Conservation (phyloP, 1,140 invertebrate genomes). For the Parapsyche elsis region DNA sequence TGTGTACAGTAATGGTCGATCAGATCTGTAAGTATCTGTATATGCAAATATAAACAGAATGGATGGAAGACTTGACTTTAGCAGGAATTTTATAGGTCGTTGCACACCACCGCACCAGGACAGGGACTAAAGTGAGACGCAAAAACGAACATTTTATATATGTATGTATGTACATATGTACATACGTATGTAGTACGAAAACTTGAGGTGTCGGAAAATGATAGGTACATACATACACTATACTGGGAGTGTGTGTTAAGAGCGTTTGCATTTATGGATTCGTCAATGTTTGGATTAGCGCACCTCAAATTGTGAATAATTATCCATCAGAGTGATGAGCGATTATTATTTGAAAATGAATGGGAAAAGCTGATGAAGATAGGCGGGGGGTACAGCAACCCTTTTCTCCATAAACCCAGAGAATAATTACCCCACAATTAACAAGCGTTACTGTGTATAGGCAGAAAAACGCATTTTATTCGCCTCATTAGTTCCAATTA, state of each 20-base stretch:
- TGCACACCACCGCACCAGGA: conserved; percentile 32
- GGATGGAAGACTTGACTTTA: conserved; percentile 38
- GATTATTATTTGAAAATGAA: conserved; percentile 32
- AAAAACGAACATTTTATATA: not conserved
- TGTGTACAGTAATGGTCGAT: too few relatives aligned
- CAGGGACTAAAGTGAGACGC: conserved; percentile 13
- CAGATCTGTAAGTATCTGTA: not conserved
- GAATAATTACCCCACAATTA: conserved; percentile 35
- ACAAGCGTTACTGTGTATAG: not conserved
- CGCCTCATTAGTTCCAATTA: too few relatives aligned
- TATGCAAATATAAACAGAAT: conserved; percentile 48
- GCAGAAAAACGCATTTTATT: not conserved
- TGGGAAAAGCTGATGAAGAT: conserved; percentile 10
- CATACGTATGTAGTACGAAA: too few relatives aligned
- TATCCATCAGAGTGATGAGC: conserved; percentile 38
- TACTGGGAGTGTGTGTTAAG: too few relatives aligned
- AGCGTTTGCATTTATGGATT: conserved; percentile 21
- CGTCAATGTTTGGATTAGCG: conserved; percentile 35
- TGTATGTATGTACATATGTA: too few relatives aligned
- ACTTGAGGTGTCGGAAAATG: too few relatives aligned
- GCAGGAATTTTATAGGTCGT: conserved; percentile 51
- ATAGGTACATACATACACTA: too few relatives aligned
- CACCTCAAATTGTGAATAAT: conserved; percentile 42
- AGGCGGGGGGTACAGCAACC: not conserved
- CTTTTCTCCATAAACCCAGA: not conserved